Evolutionary conservation across 1,140 invertebrate genomes (phyloP).

Genomic region (Drosophila ficusphila): DNA sequence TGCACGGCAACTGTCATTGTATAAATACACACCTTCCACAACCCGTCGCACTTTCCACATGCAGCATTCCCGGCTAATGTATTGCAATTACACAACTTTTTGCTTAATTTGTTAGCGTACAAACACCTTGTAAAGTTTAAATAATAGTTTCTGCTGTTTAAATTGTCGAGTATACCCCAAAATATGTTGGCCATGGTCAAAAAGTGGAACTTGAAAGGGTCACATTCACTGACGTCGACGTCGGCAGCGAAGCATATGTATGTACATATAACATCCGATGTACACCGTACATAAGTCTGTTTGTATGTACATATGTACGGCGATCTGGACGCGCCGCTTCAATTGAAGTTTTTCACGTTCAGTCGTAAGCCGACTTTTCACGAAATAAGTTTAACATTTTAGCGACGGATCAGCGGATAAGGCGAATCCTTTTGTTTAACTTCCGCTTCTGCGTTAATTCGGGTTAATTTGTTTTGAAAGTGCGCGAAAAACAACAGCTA

Average conservation of each 20-base stretch:
- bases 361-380: slow-evolving; percentile 73
- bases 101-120: neutral
- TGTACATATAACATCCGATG: neutral
- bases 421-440: slow-evolving; percentile 29
- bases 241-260: slow-evolving; percentile 23
- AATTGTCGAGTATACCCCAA: slow-evolving; percentile 21
- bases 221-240: slow-evolving; percentile 39
- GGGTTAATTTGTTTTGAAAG: slow-evolving; percentile 79
- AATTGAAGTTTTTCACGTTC: slow-evolving; percentile 58
- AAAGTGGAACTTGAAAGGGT: slow-evolving; percentile 45
- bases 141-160: slow-evolving; percentile 21
- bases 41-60: slow-evolving; percentile 6
- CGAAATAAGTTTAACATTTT: slow-evolving; percentile 53
- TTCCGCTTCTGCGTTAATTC: slow-evolving; percentile 65
- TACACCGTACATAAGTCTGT: neutral
- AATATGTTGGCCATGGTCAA: slow-evolving; percentile 30
- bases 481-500: slow-evolving; percentile 34
- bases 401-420: slow-evolving; percentile 19
- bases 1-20: slow-evolving; percentile 5
- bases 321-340: slow-evolving; percentile 36
- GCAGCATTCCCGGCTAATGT: slow-evolving; percentile 12
- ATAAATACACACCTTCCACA: slow-evolving; percentile 6
- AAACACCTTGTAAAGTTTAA: slow-evolving; percentile 9
- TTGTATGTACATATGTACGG: neutral
- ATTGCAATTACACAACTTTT: slow-evolving; percentile 9